Evolutionary conservation across 2,888 invertebrate genomes (phyloP).

Genomic region (Petrolisthes cinctipes): DNA sequence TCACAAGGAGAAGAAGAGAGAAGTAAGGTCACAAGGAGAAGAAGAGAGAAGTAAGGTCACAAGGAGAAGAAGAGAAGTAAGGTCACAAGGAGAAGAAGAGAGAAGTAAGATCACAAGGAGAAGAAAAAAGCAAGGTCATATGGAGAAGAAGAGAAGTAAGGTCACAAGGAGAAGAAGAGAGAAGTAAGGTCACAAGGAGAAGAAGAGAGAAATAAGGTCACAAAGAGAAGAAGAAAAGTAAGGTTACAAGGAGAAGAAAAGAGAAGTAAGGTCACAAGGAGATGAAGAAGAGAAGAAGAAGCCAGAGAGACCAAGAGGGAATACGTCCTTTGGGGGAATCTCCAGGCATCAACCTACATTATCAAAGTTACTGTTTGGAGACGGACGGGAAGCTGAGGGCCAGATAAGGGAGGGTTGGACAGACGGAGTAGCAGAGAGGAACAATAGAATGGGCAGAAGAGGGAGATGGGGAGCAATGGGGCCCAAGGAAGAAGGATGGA

Average conservation of each 20-base stretch:
- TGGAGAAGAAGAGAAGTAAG: not conserved
- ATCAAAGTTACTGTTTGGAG: constrained; percentile 30
- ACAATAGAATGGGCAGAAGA: not conserved
- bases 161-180: not conserved
- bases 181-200: not conserved
- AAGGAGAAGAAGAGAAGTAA: not conserved
- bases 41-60: not conserved
- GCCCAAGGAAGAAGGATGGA: not conserved
- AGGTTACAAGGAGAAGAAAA: not conserved
- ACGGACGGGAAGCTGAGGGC: constrained; percentile 27
- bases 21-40: not conserved
- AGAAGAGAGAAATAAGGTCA: not conserved
- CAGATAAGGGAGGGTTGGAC: not conserved
- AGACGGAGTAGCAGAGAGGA: not conserved
- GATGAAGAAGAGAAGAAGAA: not conserved
- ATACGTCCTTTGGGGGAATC: constrained; percentile 18
- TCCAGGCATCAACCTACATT: constrained; percentile 14
- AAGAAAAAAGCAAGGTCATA: not conserved
- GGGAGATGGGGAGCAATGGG: not conserved
- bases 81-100: not conserved
- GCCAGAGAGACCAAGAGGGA: constrained; percentile 4
- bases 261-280: not conserved
- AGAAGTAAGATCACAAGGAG: not conserved
- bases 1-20: not conserved
- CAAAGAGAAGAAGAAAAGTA: not conserved